A percentile compares a stretch with the other conserved stretches of the same genome.
These are phyloP conservation scores for Acanthosepion pharaonis DNA, from an alignment of 2,888 invertebrate species.

Conservation along the genomic window DNA sequence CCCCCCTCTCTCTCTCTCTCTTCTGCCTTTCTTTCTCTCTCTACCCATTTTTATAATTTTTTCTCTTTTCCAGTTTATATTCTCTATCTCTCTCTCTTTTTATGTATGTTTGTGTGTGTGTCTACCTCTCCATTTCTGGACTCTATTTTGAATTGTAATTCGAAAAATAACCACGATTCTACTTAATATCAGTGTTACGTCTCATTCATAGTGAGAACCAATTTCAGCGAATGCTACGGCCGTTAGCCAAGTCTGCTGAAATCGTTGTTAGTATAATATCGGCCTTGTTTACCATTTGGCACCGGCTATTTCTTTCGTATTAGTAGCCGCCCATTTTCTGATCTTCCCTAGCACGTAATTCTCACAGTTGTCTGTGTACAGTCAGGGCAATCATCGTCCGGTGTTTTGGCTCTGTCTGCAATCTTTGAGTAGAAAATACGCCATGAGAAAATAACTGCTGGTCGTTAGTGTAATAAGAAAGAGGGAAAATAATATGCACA, in stretches of 20 bases:
- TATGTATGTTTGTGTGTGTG: no score
- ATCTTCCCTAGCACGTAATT: not conserved
- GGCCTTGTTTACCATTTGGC: not conserved
- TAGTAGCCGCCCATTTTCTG: not conserved
- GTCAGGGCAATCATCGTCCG: constrained; percentile 16
- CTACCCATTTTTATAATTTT: no score
- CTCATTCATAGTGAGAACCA: not conserved
- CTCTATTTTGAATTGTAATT: no score
- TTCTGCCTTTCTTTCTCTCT: no score
- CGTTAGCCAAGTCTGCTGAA: not conserved
- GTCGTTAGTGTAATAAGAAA: not conserved
- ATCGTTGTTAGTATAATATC: constrained; percentile 33
- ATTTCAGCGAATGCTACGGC: not conserved
- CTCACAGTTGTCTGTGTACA: not conserved
- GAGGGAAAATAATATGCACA: not conserved
- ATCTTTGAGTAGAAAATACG: not conserved
- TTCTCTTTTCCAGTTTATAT: no score
- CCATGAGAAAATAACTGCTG: not conserved
- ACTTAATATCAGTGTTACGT: no score
- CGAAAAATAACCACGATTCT: no score
- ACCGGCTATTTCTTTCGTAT: not conserved
- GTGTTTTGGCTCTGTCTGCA: not conserved
- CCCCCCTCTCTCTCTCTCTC: no score
- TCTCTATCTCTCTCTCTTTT: no score
- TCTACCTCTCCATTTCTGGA: no score